These are phyloP conservation scores for Syrrhaptes paradoxus DNA, from an alignment of 2,113 vertebrate genomes.

Conservation along the genomic window DNA sequence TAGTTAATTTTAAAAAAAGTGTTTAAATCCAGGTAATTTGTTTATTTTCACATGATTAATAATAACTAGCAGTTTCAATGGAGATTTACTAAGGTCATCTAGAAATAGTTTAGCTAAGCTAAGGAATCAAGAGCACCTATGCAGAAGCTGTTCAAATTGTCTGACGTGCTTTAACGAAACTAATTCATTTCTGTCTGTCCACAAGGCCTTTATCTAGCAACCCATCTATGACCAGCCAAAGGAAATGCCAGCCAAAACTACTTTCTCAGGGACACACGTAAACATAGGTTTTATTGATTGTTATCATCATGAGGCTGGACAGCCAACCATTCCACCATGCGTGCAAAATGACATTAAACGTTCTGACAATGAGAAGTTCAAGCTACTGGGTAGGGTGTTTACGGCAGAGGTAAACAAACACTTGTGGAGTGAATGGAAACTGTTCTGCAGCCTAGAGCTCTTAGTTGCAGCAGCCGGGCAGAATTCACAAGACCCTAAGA, in stretches of 20 bases:
- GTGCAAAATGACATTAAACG: fast-evolving
- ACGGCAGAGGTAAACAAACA: neutral
- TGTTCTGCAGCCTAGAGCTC: neutral
- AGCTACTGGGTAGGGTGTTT: neutral
- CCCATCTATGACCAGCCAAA: neutral
- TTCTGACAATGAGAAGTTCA: neutral
- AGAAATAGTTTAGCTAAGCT: neutral
- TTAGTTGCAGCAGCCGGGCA: neutral
- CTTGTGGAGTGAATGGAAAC: fast-evolving
- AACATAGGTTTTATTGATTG: neutral
- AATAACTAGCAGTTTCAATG: neutral
- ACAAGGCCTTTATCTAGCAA: neutral
- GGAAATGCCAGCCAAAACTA: neutral
- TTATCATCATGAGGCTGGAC: neutral
- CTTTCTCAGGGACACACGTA: neutral
- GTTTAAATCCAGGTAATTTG: neutral
- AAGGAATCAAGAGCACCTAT: neutral
- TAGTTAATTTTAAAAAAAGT: neutral
- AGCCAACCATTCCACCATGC: neutral
- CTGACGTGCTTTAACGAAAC: neutral
- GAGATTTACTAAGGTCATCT: neutral
- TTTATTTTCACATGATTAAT: neutral
- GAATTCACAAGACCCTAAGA: neutral
- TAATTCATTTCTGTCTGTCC: neutral
- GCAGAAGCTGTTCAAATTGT: neutral